Percentiles rank a stretch among this genome's conserved stretches.
phyloP scores from a whole-genome alignment of 2,797 vertebrate species.

The Pseudopleuronectes americanus region DNA sequence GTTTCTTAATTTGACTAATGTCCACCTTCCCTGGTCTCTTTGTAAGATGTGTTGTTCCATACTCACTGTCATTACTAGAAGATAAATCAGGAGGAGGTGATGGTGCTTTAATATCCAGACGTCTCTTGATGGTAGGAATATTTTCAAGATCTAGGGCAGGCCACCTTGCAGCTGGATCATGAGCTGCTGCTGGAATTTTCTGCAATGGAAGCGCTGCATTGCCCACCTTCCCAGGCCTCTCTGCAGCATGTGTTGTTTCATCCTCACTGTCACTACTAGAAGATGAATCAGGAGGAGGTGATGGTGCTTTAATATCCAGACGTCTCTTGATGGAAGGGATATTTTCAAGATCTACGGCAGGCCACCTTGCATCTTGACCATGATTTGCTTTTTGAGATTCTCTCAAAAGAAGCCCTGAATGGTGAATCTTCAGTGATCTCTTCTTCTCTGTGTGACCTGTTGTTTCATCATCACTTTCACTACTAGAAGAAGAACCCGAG shows the following conservation, averaged over 20 bases:
- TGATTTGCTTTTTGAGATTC: neutral
- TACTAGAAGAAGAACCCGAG: too few relatives aligned
- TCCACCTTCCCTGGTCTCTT: too few relatives aligned
- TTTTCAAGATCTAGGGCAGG: constrained; percentile 7
- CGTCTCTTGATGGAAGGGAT: too few relatives aligned
- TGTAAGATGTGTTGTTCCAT: neutral
- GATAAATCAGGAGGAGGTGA: neutral
- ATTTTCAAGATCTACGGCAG: neutral
- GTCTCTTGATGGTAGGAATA: constrained; percentile 7
- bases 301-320: too few relatives aligned
- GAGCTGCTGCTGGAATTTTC: neutral
- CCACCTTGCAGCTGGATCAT: neutral
- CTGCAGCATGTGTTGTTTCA: neutral
- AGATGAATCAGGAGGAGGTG: neutral
- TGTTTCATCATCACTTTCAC: neutral
- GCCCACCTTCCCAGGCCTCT: too few relatives aligned
- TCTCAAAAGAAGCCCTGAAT: neutral
- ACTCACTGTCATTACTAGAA: neutral
- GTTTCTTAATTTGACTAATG: too few relatives aligned
- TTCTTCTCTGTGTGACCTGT: neutral
- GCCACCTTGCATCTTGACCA: neutral
- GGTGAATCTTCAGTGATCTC: too few relatives aligned
- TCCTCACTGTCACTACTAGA: neutral
- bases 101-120: constrained; percentile 29
- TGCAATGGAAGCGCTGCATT: too few relatives aligned